Evolutionary conservation across 2,888 invertebrate species (phyloP).

Genomic region (Aspidiotus destructor): DNA sequence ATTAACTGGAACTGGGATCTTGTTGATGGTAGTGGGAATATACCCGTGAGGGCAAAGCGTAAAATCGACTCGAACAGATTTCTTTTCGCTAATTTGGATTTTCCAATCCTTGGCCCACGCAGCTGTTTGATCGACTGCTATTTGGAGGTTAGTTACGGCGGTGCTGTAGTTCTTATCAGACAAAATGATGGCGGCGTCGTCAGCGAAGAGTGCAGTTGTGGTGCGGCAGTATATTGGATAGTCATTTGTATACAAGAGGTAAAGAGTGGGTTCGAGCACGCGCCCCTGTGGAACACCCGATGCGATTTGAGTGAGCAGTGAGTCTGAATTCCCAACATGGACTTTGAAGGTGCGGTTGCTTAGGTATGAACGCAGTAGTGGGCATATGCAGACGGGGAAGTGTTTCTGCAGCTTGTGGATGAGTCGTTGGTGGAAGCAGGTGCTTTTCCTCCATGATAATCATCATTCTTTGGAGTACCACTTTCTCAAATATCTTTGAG

Average conservation of each 20-base stretch:
- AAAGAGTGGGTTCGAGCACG: not conserved
- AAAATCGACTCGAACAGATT: not conserved
- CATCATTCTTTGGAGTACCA: not conserved
- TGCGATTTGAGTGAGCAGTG: too few relatives aligned
- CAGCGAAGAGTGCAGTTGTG: conserved; percentile 1
- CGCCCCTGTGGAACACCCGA: too few relatives aligned
- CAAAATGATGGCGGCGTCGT: conserved; percentile 13
- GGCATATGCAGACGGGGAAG: not conserved
- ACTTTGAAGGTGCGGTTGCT: too few relatives aligned
- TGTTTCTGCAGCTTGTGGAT: not conserved
- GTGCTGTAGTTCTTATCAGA: not conserved
- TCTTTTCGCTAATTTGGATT: not conserved
- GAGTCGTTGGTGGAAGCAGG: not conserved
- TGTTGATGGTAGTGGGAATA: not conserved
- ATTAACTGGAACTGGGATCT: not conserved
- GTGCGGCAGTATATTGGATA: not conserved
- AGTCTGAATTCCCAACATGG: too few relatives aligned
- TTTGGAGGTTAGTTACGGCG: conserved; percentile 5
- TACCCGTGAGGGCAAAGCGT: not conserved
- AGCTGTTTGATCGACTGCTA: not conserved
- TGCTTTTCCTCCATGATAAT: not conserved
- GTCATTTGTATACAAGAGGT: not conserved
- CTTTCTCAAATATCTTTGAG: conserved; percentile 4
- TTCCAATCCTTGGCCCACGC: too few relatives aligned
- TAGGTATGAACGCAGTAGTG: not conserved